These are phyloP conservation scores for Archegozetes longisetosus DNA, from an alignment of 1,140 invertebrate genomes.

Conservation along the genomic window DNA sequence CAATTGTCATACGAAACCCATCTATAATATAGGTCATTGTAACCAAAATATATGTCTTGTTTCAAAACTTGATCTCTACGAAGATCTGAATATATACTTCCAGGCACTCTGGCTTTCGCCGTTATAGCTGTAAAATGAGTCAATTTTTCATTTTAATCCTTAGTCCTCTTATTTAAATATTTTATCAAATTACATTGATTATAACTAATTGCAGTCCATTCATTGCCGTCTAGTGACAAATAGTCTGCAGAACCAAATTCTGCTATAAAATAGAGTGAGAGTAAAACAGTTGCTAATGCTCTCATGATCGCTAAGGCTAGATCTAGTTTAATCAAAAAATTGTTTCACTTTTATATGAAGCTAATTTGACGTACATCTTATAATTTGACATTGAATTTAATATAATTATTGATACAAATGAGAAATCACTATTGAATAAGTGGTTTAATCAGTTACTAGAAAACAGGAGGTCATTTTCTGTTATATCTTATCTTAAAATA, in stretches of 20 bases:
- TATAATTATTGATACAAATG: too few species aligned
- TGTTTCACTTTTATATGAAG: too few species aligned
- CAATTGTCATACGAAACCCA: conserved; percentile 65
- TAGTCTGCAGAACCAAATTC: neutral
- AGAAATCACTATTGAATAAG: too few species aligned
- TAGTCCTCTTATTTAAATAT: neutral
- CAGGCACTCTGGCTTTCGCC: conserved; percentile 42
- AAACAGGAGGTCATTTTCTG: too few species aligned
- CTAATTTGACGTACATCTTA: too few species aligned
- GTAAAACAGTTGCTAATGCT: too few species aligned
- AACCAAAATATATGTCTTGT: conserved; percentile 47
- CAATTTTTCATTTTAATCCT: neutral
- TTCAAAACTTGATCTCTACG: conserved; percentile 39
- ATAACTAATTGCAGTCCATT: neutral
- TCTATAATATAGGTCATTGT: conserved; percentile 58
- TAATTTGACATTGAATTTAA: too few species aligned
- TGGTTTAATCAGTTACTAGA: too few species aligned
- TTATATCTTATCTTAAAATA: too few species aligned
- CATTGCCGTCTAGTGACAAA: neutral
- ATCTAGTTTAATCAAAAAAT: too few species aligned
- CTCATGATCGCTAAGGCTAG: too few species aligned
- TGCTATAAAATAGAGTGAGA: too few species aligned
- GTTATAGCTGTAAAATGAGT: conserved; percentile 11
- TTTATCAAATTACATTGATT: neutral
- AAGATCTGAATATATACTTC: conserved; percentile 69